Percentiles rank a stretch among this genome's conserved stretches.
Conservation (phyloP, 2,888 invertebrate species). For the Ormyrus labotus region DNA sequence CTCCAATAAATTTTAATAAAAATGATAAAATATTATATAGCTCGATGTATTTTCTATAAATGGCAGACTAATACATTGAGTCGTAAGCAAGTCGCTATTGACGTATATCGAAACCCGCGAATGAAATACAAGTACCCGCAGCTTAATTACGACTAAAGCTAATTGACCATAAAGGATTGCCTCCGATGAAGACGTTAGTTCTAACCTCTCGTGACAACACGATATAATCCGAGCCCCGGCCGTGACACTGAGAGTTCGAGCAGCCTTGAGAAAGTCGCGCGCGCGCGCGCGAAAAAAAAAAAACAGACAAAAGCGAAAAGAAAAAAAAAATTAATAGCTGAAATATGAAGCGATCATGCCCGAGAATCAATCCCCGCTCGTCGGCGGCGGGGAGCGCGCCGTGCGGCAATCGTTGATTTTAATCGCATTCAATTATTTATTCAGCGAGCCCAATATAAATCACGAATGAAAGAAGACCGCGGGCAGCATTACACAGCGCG, state of each 20-base stretch:
- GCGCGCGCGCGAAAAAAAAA: slow-evolving; percentile 9
- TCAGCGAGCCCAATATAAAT: slow-evolving; percentile 50
- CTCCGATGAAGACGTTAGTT: slow-evolving; percentile 26
- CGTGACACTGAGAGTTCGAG: slow-evolving; percentile 11
- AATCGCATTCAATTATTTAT: slow-evolving; percentile 56
- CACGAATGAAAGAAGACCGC: slow-evolving; percentile 40
- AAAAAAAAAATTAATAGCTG: slow-evolving; percentile 36
- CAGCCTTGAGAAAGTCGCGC: neutral
- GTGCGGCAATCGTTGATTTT: slow-evolving; percentile 43
- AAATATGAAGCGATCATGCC: slow-evolving; percentile 40
- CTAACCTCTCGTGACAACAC: slow-evolving; percentile 29
- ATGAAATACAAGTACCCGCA: too few relatives aligned
- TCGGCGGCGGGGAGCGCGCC: neutral
- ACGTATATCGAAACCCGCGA: too few relatives aligned
- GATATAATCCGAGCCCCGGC: neutral
- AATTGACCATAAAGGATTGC: neutral
- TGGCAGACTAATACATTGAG: too few relatives aligned
- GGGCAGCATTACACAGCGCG: slow-evolving; percentile 46
- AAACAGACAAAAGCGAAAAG: neutral
- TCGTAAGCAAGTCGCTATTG: too few relatives aligned
- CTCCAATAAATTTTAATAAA: too few relatives aligned
- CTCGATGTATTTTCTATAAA: too few relatives aligned
- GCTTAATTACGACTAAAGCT: neutral
- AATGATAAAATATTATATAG: too few relatives aligned
- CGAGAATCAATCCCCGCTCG: slow-evolving; percentile 38